Evolutionary conservation across 2,888 invertebrate species (phyloP).

Genomic region (Alviniconcha strummeri): DNA sequence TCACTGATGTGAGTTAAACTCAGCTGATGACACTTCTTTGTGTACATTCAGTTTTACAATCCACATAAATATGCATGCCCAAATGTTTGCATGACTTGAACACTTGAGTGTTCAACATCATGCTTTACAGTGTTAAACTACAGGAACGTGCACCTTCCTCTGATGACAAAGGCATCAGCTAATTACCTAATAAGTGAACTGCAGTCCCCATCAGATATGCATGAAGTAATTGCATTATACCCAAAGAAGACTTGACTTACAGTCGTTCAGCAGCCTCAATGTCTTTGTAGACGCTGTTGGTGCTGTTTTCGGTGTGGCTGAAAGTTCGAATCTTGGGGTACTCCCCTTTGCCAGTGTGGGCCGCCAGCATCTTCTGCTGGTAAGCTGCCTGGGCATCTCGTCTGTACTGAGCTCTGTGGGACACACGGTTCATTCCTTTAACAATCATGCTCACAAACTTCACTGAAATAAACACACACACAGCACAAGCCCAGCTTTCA

Average conservation of each 20-base stretch:
- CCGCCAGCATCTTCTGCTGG: conserved; percentile 70
- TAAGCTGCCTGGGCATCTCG: conserved; percentile 71
- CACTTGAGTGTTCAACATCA: too few species aligned
- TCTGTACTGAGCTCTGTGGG: conserved; percentile 68
- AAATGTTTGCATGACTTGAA: too few species aligned
- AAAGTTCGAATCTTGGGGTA: conserved; percentile 73
- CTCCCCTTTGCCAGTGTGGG: conserved; percentile 68
- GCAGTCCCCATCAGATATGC: too few species aligned
- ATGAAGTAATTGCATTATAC: too few species aligned
- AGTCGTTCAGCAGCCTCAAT: conserved; percentile 72
- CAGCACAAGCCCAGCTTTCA: neutral
- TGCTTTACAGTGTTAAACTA: too few species aligned
- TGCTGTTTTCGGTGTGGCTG: conserved; percentile 68
- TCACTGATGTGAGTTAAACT: too few species aligned
- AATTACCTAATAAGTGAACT: too few species aligned
- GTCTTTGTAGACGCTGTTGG: conserved; percentile 73
- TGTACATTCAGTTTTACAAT: too few species aligned
- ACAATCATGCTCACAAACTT: neutral
- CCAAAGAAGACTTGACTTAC: conserved; percentile 56
- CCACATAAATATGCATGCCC: too few species aligned
- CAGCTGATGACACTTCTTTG: too few species aligned
- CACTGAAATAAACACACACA: neutral
- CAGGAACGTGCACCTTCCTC: too few species aligned
- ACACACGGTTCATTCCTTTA: neutral
- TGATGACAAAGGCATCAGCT: too few species aligned